Evolutionary conservation across 2,113 vertebrate species (phyloP), one percentile per base, ranked within the genome.

Genomic region (Hippocampus comes): DNA sequence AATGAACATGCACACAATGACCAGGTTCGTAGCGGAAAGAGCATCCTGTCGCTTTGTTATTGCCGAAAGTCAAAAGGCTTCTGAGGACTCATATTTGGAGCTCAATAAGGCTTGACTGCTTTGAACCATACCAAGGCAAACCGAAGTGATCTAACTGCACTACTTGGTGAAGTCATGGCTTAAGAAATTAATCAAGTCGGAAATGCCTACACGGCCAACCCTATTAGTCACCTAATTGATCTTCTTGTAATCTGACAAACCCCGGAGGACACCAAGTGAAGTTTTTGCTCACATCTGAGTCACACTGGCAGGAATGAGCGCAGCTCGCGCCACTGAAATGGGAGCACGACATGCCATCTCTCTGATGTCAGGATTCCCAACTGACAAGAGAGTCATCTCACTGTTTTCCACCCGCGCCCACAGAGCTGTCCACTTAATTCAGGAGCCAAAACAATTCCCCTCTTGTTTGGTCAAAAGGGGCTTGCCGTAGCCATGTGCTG

Each of bases 291-390:
- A 30, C 59, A 61, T 9, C 3, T 59, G 34, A 64, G 38, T 64
- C 12, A 66, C 59, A 30, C 27, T 15, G 15, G 25, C 15, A 2
- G 27, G 27, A 43, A 25, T 67, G 43, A 8, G 5, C 27, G 23
- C 42, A 43, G 5, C 55, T 77, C 71, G 20, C 23, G 61, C 70
- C 69, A 42, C 71, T 71, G 49, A 84, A 86, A 74, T 38, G 53
- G 4, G 68, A 84, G 78, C 70, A 76, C 72, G 78, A 77, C 77
- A 75, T 80, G 82, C 75, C 27, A 71, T 77, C 72, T 79, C 75
- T 77, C 75, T 88, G 90, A 87, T 85, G 86, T 88, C 83, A 84
- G 83, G 76, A 85, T 88, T 89, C 81, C 72, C 84, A 49, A 21
- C 69, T 68, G 74, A 66, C 64, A 66, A 83, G 76, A 71, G 73